Percentiles rank a stretch among this genome's conserved stretches.
Evolutionary conservation across 2,888 invertebrate genomes (phyloP).

Genomic region (Drosophila limbata): DNA sequence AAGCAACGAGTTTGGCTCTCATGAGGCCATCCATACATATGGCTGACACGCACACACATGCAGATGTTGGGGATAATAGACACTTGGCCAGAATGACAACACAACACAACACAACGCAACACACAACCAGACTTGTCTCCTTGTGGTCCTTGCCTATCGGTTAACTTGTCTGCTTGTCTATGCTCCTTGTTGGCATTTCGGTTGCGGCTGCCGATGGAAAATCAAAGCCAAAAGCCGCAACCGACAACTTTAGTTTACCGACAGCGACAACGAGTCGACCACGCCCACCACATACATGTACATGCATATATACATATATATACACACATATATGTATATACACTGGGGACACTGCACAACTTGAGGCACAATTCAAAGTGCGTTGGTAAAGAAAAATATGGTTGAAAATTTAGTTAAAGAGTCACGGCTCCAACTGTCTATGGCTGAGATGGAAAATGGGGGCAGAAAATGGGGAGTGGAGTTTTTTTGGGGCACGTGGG

Average conservation of each 20-base stretch:
- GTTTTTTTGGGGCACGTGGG: neutral
- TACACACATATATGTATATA: neutral
- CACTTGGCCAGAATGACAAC: constrained; percentile 57
- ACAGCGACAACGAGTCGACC: constrained; percentile 9
- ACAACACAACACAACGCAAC: no score
- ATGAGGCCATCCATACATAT: constrained; percentile 35
- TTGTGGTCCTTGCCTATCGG: constrained; percentile 5
- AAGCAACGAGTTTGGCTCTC: neutral
- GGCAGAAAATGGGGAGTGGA: neutral
- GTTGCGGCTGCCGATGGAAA: constrained; percentile 35
- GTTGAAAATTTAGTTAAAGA: neutral
- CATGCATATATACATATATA: no score
- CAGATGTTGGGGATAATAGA: constrained; percentile 58
- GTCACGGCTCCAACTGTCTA: constrained; percentile 1
- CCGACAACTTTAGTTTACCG: constrained; percentile 38
- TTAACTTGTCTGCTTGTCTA: constrained; percentile 3
- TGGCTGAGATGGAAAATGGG: neutral
- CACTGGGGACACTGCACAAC: constrained; percentile 13
- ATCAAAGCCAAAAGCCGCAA: constrained; percentile 45
- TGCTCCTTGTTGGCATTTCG: constrained; percentile 22
- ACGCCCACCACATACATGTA: constrained; percentile 25
- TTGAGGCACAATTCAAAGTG: constrained; percentile 8
- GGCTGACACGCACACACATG: constrained; percentile 52
- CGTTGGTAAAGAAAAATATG: neutral
- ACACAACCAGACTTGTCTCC: neutral